These are phyloP conservation scores for Dromococcyx pavoninus DNA, from an alignment of 2,797 vertebrate species.

Conservation along the genomic window DNA sequence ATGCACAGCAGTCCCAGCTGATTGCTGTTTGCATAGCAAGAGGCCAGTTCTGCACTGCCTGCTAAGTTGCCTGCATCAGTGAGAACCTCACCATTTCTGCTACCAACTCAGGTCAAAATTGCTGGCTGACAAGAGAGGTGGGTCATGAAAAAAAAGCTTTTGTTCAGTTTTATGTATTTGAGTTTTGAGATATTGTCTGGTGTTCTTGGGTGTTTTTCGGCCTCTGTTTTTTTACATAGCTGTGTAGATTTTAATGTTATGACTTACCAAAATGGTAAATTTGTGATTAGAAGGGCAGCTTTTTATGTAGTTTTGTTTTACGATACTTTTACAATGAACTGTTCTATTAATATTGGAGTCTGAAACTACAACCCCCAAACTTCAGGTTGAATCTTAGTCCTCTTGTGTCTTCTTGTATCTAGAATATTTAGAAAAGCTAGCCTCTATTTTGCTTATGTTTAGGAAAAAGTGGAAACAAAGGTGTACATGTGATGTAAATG, in stretches of 20 bases:
- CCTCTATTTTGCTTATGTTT: background rate
- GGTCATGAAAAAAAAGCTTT: background rate
- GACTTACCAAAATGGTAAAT: background rate
- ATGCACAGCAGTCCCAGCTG: background rate
- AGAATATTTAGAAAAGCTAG: background rate
- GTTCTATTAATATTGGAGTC: background rate
- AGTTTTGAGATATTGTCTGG: background rate
- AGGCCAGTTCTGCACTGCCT: background rate
- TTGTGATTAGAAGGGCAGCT: background rate
- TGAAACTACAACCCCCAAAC: background rate
- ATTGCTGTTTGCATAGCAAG: background rate
- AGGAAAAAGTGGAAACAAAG: background rate
- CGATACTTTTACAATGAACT: background rate
- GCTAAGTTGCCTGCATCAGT: accelerated
- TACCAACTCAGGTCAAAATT: background rate
- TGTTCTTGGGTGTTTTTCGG: accelerated
- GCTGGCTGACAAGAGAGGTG: background rate
- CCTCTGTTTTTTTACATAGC: background rate
- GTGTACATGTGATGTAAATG: background rate
- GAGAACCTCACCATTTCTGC: background rate
- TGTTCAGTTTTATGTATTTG: background rate
- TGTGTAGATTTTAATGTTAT: background rate
- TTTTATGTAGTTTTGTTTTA: background rate
- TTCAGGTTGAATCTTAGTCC: background rate
- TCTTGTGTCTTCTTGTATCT: background rate